These are phyloP conservation scores for Beaufortia kweichowensis DNA, from an alignment of 2,113 vertebrate species.

Conservation along the genomic window DNA sequence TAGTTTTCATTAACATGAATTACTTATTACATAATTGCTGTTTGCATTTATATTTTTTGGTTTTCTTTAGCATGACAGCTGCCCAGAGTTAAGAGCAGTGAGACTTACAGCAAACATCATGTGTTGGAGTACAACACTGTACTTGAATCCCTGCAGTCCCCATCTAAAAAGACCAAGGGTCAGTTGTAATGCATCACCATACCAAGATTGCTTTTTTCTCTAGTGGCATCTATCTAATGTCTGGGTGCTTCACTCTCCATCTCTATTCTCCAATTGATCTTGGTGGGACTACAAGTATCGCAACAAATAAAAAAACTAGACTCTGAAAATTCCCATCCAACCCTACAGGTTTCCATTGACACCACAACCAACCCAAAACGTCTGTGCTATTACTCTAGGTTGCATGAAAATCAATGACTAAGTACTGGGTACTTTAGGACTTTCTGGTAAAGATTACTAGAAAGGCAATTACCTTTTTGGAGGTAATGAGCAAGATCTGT, in stretches of 20 bases:
- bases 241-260: background rate
- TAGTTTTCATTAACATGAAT: background rate
- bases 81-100: no score
- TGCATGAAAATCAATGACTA: background rate
- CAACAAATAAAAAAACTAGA: background rate
- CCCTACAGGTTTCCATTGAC: background rate
- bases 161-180: constrained; percentile 22
- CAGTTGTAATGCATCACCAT: constrained; percentile 31
- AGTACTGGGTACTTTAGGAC: background rate
- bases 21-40: background rate
- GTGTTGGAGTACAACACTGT: no score
- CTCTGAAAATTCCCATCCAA: constrained; percentile 6
- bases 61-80: no score
- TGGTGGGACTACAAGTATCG: background rate
- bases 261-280: constrained; percentile 26
- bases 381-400: background rate
- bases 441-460: constrained; percentile 20
- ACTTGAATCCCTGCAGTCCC: background rate
- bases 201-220: constrained; percentile 45
- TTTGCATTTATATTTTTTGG: no score
- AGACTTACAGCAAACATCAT: no score
- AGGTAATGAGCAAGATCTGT: constrained; percentile 26
- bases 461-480: constrained; percentile 35
- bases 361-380: background rate
- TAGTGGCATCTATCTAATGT: constrained; percentile 21